Conservation (phyloP, 2,113 vertebrate species). For the Bothrops jararaca region DNA sequence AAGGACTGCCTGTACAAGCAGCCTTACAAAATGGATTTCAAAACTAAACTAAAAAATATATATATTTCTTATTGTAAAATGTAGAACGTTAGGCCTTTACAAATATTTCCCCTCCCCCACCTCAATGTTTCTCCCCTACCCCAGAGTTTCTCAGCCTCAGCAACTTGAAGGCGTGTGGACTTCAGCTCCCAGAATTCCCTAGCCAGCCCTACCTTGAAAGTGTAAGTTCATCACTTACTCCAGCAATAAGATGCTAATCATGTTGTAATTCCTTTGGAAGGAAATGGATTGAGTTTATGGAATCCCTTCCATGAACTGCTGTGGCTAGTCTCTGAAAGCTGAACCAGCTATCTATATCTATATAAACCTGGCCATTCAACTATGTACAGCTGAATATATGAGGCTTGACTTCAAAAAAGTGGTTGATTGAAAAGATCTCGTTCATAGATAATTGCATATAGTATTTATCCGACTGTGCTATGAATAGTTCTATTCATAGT, state of each 20-base stretch:
- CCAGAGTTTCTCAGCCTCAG: background rate
- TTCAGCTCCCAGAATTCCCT: background rate
- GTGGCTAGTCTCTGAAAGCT: slow-evolving; percentile 22
- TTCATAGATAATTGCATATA: slow-evolving; percentile 21
- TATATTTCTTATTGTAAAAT: background rate
- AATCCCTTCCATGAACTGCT: slow-evolving; percentile 12
- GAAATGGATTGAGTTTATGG: slow-evolving; percentile 17
- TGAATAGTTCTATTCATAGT: accelerated
- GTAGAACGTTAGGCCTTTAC: background rate
- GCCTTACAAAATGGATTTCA: background rate
- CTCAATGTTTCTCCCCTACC: background rate
- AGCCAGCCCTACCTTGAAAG: background rate
- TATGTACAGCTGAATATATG: slow-evolving; percentile 44
- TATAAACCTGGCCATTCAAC: slow-evolving; percentile 45
- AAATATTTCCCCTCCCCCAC: background rate
- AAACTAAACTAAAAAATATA: background rate
- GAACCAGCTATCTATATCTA: slow-evolving; percentile 35
- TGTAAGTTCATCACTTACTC: background rate
- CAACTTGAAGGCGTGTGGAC: background rate
- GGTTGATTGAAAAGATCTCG: slow-evolving; percentile 23
- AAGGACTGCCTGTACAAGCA: background rate
- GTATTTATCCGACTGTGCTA: slow-evolving; percentile 16
- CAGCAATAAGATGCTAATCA: background rate
- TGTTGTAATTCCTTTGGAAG: background rate
- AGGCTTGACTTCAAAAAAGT: slow-evolving; percentile 15